Evolutionary conservation across 2,888 invertebrate genomes (phyloP).

Genomic region (Chloromyia formosa): DNA sequence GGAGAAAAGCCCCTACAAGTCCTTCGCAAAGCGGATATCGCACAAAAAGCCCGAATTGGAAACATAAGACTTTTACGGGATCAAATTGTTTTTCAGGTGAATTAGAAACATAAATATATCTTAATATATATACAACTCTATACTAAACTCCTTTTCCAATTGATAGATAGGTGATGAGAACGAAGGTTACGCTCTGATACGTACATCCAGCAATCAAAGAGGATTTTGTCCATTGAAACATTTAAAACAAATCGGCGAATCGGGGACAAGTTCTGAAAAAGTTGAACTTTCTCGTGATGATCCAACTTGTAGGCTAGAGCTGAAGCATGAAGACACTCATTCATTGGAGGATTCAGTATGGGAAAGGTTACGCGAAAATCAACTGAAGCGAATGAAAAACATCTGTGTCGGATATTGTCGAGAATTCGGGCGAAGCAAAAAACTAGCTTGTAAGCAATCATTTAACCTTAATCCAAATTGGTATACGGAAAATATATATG

Average conservation of each 20-base stretch:
- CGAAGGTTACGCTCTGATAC: constrained; percentile 93
- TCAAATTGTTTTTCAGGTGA: constrained; percentile 87
- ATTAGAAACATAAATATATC: background rate
- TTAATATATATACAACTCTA: background rate
- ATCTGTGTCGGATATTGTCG: constrained; percentile 64
- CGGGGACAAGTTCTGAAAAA: constrained; percentile 58
- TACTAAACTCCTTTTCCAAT: too few species aligned
- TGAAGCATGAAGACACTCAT: background rate
- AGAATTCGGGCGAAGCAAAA: constrained; percentile 61
- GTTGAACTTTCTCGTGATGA: constrained; percentile 59
- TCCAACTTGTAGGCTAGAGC: constrained; percentile 49
- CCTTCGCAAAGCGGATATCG: constrained; percentile 85
- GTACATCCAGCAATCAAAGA: constrained; percentile 91
- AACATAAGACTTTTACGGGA: constrained; percentile 85
- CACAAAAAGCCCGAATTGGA: constrained; percentile 75
- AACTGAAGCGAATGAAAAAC: constrained; percentile 63
- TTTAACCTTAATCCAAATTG: constrained; percentile 62
- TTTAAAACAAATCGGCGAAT: constrained; percentile 75
- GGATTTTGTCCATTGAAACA: constrained; percentile 94
- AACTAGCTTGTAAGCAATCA: constrained; percentile 59
- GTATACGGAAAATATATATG: constrained; percentile 65
- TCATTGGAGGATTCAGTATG: constrained; percentile 51
- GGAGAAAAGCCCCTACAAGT: constrained; percentile 93
- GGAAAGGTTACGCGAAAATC: constrained; percentile 63
- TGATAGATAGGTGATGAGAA: constrained; percentile 87